Evolutionary conservation across 2,888 invertebrate species (phyloP).

Genomic region (Fabriciana adippe): DNA sequence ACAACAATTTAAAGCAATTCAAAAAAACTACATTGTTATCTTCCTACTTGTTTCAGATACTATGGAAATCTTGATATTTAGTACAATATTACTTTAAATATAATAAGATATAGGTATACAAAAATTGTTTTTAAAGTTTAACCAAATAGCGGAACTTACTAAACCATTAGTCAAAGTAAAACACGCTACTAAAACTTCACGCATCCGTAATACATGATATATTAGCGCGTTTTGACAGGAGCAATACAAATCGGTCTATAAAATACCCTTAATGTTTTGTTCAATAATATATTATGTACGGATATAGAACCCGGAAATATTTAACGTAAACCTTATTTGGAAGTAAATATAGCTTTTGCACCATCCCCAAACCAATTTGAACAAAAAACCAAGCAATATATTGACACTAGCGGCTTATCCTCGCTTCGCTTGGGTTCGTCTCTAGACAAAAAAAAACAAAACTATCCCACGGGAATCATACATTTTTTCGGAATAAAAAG

Average conservation of each 20-base stretch:
- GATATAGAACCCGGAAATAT: conserved; percentile 25
- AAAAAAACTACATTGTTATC: too few species aligned
- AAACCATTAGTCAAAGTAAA: conserved; percentile 39
- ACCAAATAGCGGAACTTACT: conserved; percentile 17
- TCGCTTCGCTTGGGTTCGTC: too few species aligned
- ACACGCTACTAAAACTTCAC: conserved; percentile 39
- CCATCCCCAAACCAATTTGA: conserved; percentile 1
- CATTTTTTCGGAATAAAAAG: too few species aligned
- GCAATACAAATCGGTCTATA: conserved; percentile 37
- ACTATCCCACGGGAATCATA: too few species aligned
- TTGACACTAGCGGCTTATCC: conserved; percentile 46
- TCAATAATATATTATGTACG: conserved; percentile 27
- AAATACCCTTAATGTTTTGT: conserved; percentile 34
- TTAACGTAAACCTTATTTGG: neutral
- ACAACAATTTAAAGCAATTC: too few species aligned
- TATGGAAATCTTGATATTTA: neutral
- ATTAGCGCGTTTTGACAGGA: conserved; percentile 38
- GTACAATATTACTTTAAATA: neutral
- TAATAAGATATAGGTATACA: neutral
- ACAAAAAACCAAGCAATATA: conserved; percentile 48
- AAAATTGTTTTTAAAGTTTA: conserved; percentile 25
- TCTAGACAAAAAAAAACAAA: too few species aligned
- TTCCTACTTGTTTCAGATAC: too few species aligned
- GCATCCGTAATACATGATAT: conserved; percentile 39
- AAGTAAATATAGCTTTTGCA: neutral